Conservation (phyloP, 2,113 vertebrate genomes). For the Phylloscopus trochiloides region DNA sequence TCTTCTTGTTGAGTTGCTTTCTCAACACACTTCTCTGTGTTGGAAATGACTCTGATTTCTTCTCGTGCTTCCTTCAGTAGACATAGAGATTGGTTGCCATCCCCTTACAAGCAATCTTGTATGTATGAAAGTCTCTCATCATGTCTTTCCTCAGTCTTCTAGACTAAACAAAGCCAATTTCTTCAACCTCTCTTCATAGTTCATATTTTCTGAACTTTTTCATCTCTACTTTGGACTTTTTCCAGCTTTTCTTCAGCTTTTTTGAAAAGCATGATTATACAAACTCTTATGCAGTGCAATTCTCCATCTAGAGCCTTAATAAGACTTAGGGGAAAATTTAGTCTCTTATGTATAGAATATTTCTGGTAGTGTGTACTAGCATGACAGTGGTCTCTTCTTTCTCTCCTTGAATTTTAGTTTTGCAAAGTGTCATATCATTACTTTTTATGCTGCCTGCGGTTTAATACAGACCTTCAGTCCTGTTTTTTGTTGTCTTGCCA, state of each 20-base stretch:
- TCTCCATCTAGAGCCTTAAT: background rate
- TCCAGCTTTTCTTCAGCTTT: background rate
- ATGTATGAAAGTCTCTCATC: background rate
- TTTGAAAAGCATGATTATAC: background rate
- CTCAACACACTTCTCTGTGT: background rate
- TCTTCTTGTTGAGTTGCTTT: background rate
- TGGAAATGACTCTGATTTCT: background rate
- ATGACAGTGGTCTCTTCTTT: background rate
- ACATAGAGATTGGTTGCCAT: background rate
- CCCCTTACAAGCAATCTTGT: background rate
- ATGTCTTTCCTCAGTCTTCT: background rate
- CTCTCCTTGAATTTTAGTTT: background rate
- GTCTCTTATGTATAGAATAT: background rate
- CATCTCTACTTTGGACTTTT: background rate
- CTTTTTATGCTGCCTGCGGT: background rate
- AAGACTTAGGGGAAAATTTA: background rate
- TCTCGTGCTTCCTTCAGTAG: background rate
- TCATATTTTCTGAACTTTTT: background rate
- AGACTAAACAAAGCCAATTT: slow-evolving; percentile 18
- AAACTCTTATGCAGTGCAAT: background rate
- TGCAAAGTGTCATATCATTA: background rate
- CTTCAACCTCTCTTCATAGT: background rate
- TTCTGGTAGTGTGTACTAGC: background rate
- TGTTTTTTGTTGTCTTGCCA: background rate
- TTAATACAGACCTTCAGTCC: background rate